Evolutionary conservation across 2,888 invertebrate species (phyloP).

Genomic region (Scaptomyza polygonia): DNA sequence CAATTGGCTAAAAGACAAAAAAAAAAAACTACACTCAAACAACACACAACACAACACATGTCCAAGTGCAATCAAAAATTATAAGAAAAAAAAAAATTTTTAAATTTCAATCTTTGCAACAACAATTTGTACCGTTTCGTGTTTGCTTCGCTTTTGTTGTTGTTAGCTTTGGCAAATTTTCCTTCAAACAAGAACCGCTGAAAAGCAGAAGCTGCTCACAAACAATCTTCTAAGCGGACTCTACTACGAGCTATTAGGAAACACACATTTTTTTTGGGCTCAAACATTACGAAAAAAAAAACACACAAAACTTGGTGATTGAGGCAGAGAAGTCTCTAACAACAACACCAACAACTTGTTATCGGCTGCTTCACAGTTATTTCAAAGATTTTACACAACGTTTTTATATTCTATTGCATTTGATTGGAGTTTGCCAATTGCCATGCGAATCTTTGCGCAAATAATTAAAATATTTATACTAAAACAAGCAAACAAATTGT

Average conservation of each 20-base stretch:
- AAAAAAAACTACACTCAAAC: no score
- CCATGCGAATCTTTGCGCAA: slow-evolving; percentile 52
- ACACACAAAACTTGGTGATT: slow-evolving; percentile 27
- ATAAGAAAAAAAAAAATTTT: slow-evolving; percentile 25
- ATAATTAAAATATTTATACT: slow-evolving; percentile 68
- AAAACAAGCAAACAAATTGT: slow-evolving; percentile 39
- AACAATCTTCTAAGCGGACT: slow-evolving; percentile 57
- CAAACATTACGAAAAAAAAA: slow-evolving; percentile 66
- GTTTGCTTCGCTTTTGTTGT: slow-evolving; percentile 13
- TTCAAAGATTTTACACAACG: slow-evolving; percentile 20
- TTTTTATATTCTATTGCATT: slow-evolving; percentile 23
- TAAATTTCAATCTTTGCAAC: slow-evolving; percentile 30
- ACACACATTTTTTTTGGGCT: slow-evolving; percentile 33
- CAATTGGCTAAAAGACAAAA: slow-evolving; percentile 56
- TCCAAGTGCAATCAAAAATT: slow-evolving; percentile 31
- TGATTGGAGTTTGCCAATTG: slow-evolving; percentile 42
- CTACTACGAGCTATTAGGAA: slow-evolving; percentile 10
- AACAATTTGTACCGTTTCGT: slow-evolving; percentile 55
- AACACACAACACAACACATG: slow-evolving; percentile 17
- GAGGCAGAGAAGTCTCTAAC: no score
- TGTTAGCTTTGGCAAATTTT: slow-evolving; percentile 47
- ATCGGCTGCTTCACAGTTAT: slow-evolving; percentile 38
- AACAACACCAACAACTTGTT: slow-evolving; percentile 70
- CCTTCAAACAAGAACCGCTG: slow-evolving; percentile 55
- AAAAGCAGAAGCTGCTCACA: slow-evolving; percentile 28